These are phyloP conservation scores for Drosophila saltans DNA, from an alignment of 1,140 invertebrate genomes.

Conservation along the genomic window DNA sequence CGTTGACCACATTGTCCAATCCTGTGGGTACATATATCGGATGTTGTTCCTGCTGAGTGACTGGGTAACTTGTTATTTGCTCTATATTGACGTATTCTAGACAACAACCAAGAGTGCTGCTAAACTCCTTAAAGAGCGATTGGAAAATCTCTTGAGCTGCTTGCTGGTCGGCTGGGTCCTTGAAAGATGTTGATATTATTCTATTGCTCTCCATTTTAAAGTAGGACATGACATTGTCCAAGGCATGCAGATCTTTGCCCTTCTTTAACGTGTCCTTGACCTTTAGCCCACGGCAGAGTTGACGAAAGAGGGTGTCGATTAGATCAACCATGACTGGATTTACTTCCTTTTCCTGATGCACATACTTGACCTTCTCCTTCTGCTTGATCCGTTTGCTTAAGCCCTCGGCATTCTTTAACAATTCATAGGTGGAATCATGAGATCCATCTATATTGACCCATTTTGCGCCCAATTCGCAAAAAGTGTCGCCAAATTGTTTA, in stretches of 20 bases:
- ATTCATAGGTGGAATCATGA: conserved; percentile 69
- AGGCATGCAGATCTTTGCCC: conserved; percentile 55
- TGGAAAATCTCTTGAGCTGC: conserved; percentile 70
- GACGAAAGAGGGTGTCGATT: conserved; percentile 65
- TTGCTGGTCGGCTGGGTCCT: conserved; percentile 49
- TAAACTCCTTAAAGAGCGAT: conserved; percentile 76
- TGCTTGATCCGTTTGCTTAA: conserved; percentile 61
- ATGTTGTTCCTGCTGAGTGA: conserved; percentile 39
- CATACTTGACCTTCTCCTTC: conserved; percentile 40
- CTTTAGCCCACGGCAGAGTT: conserved; percentile 67
- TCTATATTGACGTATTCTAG: conserved; percentile 77
- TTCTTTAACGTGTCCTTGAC: conserved; percentile 55
- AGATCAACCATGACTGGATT: conserved; percentile 57
- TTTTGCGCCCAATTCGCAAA: conserved; percentile 89
- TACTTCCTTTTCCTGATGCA: conserved; percentile 37
- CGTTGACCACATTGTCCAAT: conserved; percentile 71
- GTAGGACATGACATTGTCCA: conserved; percentile 75
- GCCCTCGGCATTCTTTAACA: conserved; percentile 63
- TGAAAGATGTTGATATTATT: conserved; percentile 41
- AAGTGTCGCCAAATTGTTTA: conserved; percentile 88
- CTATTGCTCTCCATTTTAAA: conserved; percentile 69
- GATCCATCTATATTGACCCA: conserved; percentile 73
- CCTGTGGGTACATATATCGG: conserved; percentile 81
- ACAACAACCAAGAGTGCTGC: conserved; percentile 71
- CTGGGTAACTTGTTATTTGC: conserved; percentile 62